Evolutionary conservation across 1,140 invertebrate genomes (phyloP).

Genomic region (Pissodes strobi): DNA sequence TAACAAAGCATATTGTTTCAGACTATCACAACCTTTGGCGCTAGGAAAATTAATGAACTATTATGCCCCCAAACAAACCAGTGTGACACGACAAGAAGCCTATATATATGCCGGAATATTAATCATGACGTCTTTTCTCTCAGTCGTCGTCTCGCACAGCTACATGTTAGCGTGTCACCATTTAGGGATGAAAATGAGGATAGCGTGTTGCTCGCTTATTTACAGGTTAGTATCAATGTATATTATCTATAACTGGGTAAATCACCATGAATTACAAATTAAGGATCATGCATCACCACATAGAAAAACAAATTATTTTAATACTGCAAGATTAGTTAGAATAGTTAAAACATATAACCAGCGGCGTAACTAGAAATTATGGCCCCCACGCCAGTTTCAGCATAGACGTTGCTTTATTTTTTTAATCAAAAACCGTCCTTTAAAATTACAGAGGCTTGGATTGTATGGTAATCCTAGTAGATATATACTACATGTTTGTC

Average conservation of each 20-base stretch:
- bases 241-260: neutral
- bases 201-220: slow-evolving; percentile 79
- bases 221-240: slow-evolving; percentile 59
- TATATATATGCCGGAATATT: slow-evolving; percentile 73
- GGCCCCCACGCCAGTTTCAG: no score
- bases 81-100: slow-evolving; percentile 59
- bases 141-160: slow-evolving; percentile 75
- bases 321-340: no score
- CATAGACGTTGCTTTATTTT: no score
- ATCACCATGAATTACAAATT: neutral
- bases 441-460: no score
- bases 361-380: no score
- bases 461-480: no score
- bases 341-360: no score
- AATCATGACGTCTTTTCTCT: slow-evolving; percentile 66
- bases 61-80: slow-evolving; percentile 59
- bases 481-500: no score
- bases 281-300: no score
- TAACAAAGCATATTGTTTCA: no score
- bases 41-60: slow-evolving; percentile 56
- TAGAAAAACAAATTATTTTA: no score
- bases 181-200: slow-evolving; percentile 74
- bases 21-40: slow-evolving; percentile 46
- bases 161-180: slow-evolving; percentile 74
- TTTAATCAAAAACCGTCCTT: no score